Evolutionary conservation across 2,888 invertebrate genomes (phyloP).

Genomic region (Chromoteleia sp.): DNA sequence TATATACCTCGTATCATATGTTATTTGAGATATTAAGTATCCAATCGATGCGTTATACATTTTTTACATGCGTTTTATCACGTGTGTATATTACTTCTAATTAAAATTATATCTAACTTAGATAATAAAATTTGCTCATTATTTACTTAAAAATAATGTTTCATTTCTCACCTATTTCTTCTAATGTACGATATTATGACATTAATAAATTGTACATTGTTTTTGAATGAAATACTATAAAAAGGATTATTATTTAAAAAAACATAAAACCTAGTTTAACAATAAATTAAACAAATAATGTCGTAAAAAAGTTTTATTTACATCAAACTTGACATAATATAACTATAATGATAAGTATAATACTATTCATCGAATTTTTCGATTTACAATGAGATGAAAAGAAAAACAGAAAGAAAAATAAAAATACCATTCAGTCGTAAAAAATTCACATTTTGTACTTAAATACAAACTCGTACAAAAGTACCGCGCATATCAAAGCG

Average conservation of each 20-base stretch:
- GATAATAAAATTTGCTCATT: slow-evolving; percentile 31
- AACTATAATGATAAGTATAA: slow-evolving; percentile 43
- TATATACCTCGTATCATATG: too few relatives aligned
- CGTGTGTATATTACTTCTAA: background rate
- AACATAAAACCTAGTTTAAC: background rate
- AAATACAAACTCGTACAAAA: slow-evolving; percentile 32
- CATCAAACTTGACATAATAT: slow-evolving; percentile 46
- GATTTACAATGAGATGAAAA: slow-evolving; percentile 20
- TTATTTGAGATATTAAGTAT: too few relatives aligned
- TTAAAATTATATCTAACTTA: background rate
- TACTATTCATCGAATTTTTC: slow-evolving; percentile 39
- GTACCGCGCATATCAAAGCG: too few relatives aligned
- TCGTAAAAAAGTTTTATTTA: slow-evolving; percentile 56
- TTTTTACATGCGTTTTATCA: background rate
- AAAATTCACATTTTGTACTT: slow-evolving; percentile 18
- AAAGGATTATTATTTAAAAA: background rate
- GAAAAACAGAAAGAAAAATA: slow-evolving; percentile 18
- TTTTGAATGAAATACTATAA: background rate
- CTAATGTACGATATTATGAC: too few relatives aligned
- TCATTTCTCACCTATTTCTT: background rate
- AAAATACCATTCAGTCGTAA: slow-evolving; percentile 27
- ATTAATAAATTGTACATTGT: too few relatives aligned
- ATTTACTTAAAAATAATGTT: slow-evolving; percentile 13
- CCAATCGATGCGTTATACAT: too few relatives aligned
- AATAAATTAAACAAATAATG: background rate